Percentiles rank a stretch among this genome's conserved stretches.
Conservation (phyloP, 2,888 invertebrate species). For the Drosophila cyrtoloma region DNA sequence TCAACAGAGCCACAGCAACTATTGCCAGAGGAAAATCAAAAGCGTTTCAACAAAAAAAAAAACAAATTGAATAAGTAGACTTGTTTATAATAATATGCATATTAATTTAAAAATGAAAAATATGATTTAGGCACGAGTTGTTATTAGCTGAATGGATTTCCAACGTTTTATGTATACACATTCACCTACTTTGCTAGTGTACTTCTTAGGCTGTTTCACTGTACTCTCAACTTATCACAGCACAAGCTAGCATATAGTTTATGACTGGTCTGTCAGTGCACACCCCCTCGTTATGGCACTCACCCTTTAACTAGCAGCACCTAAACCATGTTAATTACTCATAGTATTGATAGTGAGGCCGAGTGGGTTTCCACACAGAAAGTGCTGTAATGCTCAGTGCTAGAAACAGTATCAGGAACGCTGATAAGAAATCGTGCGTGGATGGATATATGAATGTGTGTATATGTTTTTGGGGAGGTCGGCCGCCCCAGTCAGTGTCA, state of each 20-base stretch:
- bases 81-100: not conserved
- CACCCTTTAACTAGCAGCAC: slow-evolving; percentile 1
- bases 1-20: not conserved
- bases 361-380: slow-evolving; percentile 18
- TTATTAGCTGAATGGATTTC: not conserved
- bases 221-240: slow-evolving; percentile 1
- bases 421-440: slow-evolving; percentile 37
- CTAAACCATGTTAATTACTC: slow-evolving; percentile 20
- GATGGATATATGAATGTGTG: slow-evolving; percentile 5
- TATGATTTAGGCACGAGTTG: too few species aligned
- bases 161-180: not conserved
- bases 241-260: not conserved
- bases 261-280: slow-evolving; percentile 2
- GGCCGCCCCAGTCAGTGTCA: slow-evolving; percentile 4
- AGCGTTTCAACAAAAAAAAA: not conserved
- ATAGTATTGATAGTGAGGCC: slow-evolving; percentile 39
- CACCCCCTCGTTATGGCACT: not conserved
- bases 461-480: not conserved
- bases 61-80: not conserved
- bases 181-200: not conserved
- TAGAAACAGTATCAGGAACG: slow-evolving; percentile 35
- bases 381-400: slow-evolving; percentile 28
- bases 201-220: not conserved
- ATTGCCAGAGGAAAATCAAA: not conserved
- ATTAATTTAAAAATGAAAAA: not conserved